Conservation (phyloP, 2,113 vertebrate genomes). For the Limnothrissa miodon region DNA sequence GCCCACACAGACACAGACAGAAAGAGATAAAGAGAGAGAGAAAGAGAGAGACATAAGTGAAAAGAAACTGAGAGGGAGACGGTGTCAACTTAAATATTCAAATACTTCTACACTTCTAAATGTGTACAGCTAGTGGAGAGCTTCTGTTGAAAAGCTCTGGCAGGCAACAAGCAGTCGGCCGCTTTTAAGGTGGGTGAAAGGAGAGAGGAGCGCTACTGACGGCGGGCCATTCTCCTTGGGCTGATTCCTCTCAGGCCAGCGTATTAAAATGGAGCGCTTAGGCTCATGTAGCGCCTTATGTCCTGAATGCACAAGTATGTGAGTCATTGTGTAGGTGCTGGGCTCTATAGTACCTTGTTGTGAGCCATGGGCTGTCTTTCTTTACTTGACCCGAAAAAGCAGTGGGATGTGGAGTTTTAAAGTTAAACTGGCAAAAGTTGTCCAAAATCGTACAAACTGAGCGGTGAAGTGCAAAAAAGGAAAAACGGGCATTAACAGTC, state of each 20-base stretch:
- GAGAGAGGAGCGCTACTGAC: background rate
- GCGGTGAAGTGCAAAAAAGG: background rate
- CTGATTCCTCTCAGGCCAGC: background rate
- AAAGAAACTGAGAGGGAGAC: background rate
- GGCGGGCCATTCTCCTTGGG: background rate
- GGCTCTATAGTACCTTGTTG: background rate
- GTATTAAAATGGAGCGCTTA: background rate
- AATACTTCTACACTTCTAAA: background rate
- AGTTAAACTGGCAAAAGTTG: background rate
- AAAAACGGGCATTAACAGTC: background rate
- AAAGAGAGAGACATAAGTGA: background rate
- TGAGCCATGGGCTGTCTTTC: background rate
- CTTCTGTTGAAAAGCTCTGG: background rate
- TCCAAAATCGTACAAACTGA: background rate
- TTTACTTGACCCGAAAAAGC: background rate
- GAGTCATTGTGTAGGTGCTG: conserved; percentile 8
- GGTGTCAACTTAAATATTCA: conserved; percentile 18
- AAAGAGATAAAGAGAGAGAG: conserved; percentile 15
- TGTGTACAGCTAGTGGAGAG: background rate
- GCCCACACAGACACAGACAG: background rate
- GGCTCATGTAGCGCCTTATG: background rate
- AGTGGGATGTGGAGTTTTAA: background rate
- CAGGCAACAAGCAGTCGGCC: background rate
- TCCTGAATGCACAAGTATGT: background rate
- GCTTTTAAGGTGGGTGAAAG: background rate